A percentile compares a stretch with the other conserved stretches of the same genome.
Conservation (phyloP, 2,888 invertebrate species). For the Trichopria drosophilae region DNA sequence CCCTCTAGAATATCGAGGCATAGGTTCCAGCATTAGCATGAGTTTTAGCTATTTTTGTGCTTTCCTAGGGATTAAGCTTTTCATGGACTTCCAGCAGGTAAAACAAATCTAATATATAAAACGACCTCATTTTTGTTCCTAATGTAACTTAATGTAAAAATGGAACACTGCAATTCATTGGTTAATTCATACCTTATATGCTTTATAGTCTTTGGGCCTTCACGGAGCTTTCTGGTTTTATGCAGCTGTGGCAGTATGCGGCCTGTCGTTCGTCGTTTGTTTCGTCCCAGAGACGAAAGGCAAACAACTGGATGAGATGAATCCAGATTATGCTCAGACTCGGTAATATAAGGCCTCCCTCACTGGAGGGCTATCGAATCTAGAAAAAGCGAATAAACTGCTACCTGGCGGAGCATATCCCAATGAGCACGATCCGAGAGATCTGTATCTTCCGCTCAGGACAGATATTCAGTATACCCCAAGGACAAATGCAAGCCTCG, state of each 20-base stretch:
- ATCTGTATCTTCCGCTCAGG: constrained; percentile 38
- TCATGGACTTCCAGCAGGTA: constrained; percentile 74
- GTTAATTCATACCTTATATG: no score
- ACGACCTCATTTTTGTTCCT: neutral
- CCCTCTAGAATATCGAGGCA: constrained; percentile 80
- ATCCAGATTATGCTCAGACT: constrained; percentile 66
- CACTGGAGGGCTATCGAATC: constrained; percentile 54
- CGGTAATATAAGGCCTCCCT: constrained; percentile 59
- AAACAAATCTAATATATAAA: constrained; percentile 17
- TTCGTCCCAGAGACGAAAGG: constrained; percentile 92
- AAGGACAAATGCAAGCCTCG: constrained; percentile 29
- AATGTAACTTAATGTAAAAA: neutral
- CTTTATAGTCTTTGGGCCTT: constrained; percentile 67
- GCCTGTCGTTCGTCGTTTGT: constrained; percentile 81
- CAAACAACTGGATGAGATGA: constrained; percentile 86
- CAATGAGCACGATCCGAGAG: constrained; percentile 49
- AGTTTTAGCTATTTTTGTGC: constrained; percentile 86
- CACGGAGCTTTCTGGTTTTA: constrained; percentile 90
- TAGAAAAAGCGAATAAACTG: constrained; percentile 53
- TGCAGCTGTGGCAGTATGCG: constrained; percentile 78
- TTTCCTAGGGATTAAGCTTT: constrained; percentile 83
- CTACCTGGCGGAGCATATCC: constrained; percentile 51
- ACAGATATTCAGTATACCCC: no score
- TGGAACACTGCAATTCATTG: no score
- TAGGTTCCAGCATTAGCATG: constrained; percentile 84